Base-by-base conservation (phyloP, 2,113 vertebrate species). In the Dissostichus mawsoni region DNA sequence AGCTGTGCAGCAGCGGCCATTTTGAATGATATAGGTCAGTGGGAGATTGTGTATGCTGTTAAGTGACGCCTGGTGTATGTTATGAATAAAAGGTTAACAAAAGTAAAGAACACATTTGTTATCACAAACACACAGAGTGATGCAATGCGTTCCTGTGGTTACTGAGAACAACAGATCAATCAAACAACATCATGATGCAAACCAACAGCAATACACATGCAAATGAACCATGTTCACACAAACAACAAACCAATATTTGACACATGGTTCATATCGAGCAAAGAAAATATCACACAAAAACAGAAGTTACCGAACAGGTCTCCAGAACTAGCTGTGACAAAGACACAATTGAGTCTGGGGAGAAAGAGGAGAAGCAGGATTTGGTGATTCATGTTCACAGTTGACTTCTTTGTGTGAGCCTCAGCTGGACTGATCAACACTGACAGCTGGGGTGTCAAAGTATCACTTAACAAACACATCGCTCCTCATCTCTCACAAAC, bases 261-360 rank as follows among this genome's bases (percentile, higher is more conserved):
- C 56, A 76, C 83, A 89, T 88, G 81, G 80, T 74, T 91, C 76
- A 72, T 61, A 83, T 23, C 9, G 47, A 12, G 53, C n/a, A 9
- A 20, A 50, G 59, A 57, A 53, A n/a, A 36, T n/a, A 61, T 67
- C 41, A 84, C 80, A 85, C 69, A 79, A 25, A 84, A 69, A 85
- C 52, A 65, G 6, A 0, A 67, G 80, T 96, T 95, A 95, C 95
- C 94, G 29, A 86, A 82, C 90, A 93, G 81, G 93, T 93, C 86
- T 96, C 95, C 94, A 95, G 91, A 89, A 92, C 87, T 62, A 95
- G 94, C 89, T 95, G 90, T 77, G 95, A 95, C 85, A 96, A 87
- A 87, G 95, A 95, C 79, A 96, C 87, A 90, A 95, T 85, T 14
- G 95, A 96, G 87, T 95, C 95, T 95, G 91, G 51, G 82, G 67